A percentile compares a stretch with the other conserved stretches of the same genome.
Conservation (phyloP, 2,113 vertebrate species). For the Anhinga rufa region DNA sequence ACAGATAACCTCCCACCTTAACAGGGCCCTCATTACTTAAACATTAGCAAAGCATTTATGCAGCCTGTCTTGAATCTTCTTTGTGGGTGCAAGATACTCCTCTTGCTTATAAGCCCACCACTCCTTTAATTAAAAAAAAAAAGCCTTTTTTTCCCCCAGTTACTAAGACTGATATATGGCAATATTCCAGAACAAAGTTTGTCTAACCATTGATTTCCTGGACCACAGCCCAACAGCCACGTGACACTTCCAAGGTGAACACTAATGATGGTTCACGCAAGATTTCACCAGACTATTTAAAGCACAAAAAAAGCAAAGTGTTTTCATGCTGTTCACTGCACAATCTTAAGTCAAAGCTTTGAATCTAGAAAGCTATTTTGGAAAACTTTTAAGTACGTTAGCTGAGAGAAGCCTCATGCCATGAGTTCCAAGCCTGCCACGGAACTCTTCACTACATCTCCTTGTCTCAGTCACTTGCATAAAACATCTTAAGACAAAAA, state of each 20-base stretch:
- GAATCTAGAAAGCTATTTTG: background rate
- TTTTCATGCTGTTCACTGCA: background rate
- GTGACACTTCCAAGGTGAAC: background rate
- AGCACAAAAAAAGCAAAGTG: background rate
- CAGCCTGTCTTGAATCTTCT: background rate
- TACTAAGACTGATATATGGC: background rate
- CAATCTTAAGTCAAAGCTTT: background rate
- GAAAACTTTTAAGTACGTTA: background rate
- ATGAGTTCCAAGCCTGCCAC: accelerated
- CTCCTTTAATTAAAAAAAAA: background rate
- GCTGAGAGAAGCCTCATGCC: background rate
- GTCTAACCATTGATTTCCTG: background rate
- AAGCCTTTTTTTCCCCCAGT: background rate
- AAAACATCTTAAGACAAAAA: background rate
- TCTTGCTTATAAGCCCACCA: background rate
- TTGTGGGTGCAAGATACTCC: background rate
- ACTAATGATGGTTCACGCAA: background rate
- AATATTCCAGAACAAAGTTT: background rate
- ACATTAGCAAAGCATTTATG: background rate
- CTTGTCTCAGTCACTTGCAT: background rate
- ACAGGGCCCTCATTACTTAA: background rate
- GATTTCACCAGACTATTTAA: background rate
- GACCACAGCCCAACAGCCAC: background rate
- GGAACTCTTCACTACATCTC: background rate
- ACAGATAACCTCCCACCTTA: background rate